Conservation (phyloP, 92 coral and sea anemone genomes). For the Epizoanthus fatuus region DNA sequence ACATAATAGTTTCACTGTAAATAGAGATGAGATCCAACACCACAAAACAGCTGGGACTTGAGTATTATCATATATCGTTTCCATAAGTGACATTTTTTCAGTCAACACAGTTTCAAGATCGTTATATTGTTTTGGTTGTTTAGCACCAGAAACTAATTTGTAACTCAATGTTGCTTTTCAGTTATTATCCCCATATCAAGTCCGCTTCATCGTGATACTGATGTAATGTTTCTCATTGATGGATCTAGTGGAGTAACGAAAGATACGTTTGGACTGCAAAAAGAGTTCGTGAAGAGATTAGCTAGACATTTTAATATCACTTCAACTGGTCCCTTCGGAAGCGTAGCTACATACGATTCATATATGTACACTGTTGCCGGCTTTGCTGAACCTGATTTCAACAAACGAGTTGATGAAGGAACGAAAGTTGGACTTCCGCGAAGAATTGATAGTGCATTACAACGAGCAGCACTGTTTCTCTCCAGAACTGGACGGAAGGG, state of each 20-base stretch:
- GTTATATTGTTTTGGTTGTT: too few relatives aligned
- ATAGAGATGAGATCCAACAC: too few relatives aligned
- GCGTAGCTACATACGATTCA: constrained; percentile 30
- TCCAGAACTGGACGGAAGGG: constrained; percentile 54
- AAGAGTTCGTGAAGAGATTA: constrained; percentile 4
- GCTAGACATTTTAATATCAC: constrained; percentile 28
- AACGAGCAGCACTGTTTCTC: constrained; percentile 43
- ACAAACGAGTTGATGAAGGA: constrained; percentile 1
- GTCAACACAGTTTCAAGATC: too few relatives aligned
- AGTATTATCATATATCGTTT: too few relatives aligned
- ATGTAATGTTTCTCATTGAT: constrained; percentile 27
- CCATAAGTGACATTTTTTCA: too few relatives aligned
- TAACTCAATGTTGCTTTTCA: too few relatives aligned
- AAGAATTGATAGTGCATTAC: constrained; percentile 71
- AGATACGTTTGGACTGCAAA: constrained; percentile 1
- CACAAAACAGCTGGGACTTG: too few relatives aligned
- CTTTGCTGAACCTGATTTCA: constrained; percentile 20
- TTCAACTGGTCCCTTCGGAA: constrained; percentile 32
- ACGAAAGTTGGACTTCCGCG: constrained; percentile 26
- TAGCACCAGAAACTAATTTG: too few relatives aligned
- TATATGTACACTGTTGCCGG: constrained; percentile 12
- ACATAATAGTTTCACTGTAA: too few relatives aligned
- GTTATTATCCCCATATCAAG: too few relatives aligned
- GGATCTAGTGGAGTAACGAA: constrained; percentile 24
- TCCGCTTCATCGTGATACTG: not conserved